These are phyloP conservation scores for Erynnis tages DNA, from an alignment of 2,888 invertebrate species.

Conservation along the genomic window DNA sequence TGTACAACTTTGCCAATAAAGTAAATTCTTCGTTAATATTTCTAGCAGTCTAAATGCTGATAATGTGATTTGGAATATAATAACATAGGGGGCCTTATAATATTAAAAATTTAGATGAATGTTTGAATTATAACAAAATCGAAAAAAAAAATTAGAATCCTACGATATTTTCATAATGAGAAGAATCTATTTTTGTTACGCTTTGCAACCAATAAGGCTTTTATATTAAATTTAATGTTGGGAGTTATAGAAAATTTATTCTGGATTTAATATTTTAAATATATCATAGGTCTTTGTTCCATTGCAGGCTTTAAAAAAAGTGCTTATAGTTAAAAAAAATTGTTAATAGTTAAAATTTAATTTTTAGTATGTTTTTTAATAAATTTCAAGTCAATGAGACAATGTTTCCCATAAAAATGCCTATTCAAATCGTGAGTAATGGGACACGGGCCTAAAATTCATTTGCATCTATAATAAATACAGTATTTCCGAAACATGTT, in stretches of 20 bases:
- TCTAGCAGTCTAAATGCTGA: slow-evolving; percentile 50
- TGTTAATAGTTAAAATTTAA: no score
- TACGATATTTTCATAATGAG: slow-evolving; percentile 61
- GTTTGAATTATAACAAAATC: slow-evolving; percentile 54
- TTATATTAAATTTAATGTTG: slow-evolving; percentile 56
- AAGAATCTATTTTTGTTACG: slow-evolving; percentile 78
- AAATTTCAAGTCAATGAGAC: no score
- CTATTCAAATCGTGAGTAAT: not conserved
- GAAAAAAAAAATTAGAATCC: slow-evolving; percentile 58
- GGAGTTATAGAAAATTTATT: slow-evolving; percentile 26
- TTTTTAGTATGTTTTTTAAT: no score
- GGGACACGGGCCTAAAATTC: slow-evolving; percentile 4
- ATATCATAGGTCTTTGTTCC: not conserved
- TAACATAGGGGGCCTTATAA: slow-evolving; percentile 71
- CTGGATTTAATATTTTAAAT: not conserved
- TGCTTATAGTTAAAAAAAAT: no score
- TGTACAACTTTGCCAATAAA: not conserved
- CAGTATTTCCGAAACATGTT: slow-evolving; percentile 22
- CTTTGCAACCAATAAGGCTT: slow-evolving; percentile 59
- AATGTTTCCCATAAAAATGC: not conserved
- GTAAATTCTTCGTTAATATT: slow-evolving; percentile 38
- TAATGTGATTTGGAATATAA: slow-evolving; percentile 74
- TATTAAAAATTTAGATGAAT: slow-evolving; percentile 46
- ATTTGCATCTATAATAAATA: slow-evolving; percentile 5
- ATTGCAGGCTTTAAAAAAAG: slow-evolving; percentile 7